Percentiles rank a stretch among this genome's conserved stretches.
These are phyloP conservation scores for Microtus richardsoni DNA, from an alignment of 2,113 vertebrate genomes.

Conservation along the genomic window DNA sequence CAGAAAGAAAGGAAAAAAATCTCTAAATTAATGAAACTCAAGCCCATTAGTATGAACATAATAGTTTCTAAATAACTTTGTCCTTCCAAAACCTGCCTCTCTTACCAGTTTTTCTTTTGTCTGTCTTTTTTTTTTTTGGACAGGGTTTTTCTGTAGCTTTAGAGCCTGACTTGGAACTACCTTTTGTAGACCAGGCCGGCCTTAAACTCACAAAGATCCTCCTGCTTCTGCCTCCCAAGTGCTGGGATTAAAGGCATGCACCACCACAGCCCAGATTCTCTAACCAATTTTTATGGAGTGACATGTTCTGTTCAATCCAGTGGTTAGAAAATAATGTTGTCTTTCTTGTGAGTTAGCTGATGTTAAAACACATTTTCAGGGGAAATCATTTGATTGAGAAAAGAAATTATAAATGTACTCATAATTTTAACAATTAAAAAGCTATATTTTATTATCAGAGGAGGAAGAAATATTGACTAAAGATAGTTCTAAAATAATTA, in stretches of 20 bases:
- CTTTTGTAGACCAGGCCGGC: too few relatives aligned
- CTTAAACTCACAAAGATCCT: too few relatives aligned
- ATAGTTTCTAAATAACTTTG: neutral
- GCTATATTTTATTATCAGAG: neutral
- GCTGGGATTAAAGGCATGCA: too few relatives aligned
- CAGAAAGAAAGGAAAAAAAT: neutral
- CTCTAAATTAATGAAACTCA: neutral
- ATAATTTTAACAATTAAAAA: neutral
- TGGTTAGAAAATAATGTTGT: neutral
- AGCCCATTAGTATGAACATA: neutral
- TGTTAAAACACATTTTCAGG: neutral
- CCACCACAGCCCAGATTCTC: too few relatives aligned
- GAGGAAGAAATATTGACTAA: neutral
- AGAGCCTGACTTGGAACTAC: too few relatives aligned
- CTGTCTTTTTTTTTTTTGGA: too few relatives aligned
- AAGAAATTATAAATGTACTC: neutral
- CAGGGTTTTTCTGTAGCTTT: too few relatives aligned
- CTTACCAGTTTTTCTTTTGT: neutral
- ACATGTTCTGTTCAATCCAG: rapidly evolving
- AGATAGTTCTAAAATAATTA: neutral
- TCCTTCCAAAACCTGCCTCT: neutral
- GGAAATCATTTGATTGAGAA: neutral
- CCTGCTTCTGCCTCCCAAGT: too few relatives aligned
- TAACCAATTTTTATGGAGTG: neutral
- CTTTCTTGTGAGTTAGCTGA: neutral